Base-by-base conservation (phyloP, 2,888 invertebrate genomes). In the Tiphia femorata region DNA sequence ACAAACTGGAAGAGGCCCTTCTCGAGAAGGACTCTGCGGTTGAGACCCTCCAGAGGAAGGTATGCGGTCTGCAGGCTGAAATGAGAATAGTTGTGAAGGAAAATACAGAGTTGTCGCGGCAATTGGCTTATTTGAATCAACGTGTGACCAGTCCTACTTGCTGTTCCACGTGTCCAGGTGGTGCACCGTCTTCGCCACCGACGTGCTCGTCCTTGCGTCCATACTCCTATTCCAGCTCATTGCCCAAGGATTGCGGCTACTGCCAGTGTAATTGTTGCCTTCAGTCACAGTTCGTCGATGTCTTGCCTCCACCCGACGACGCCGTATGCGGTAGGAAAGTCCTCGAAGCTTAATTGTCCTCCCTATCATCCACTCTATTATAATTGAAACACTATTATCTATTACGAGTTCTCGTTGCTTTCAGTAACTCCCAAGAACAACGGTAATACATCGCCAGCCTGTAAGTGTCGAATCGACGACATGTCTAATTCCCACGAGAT, bases 1-100 rank as follows among this genome's bases (percentile, higher is more conserved):
- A 88, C 71, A 85, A 88, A 66, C 81, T 90, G 62, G 89, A 90
- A 74, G 88, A 89, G 72, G 89, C 90, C 70, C 74, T 90, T 57
- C 84, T 89, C 79, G 86, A 86, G 30, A 89, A 89, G 68, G 90
- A 91, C 67, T 87, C 88, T 66, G 86, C 87, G 12, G 82, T 90
- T 62, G 90, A 90, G 72, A 86, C 85, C 5, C 86, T 90, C 33
- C 87, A 89, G 51, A 86, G 87, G 44, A 89, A 89, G 79, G 84
- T 91, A 61, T 86, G 86, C 68, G 84, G 87, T 38, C 83, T 91
- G 43, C 89, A 90, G 69, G 86, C 87, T 40, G 90, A 91, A 78
- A 84, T 91, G 81, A 87, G 88, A 76, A 81, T 89, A 73, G 85
- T 90, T 70, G 85, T 86, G 54, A 87, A 87, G 67, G 90, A 91